A percentile compares a stretch with the other conserved stretches of the same genome.
Evolutionary conservation across 2,113 vertebrate species (phyloP).

Genomic region (Oreochromis tanganicae): DNA sequence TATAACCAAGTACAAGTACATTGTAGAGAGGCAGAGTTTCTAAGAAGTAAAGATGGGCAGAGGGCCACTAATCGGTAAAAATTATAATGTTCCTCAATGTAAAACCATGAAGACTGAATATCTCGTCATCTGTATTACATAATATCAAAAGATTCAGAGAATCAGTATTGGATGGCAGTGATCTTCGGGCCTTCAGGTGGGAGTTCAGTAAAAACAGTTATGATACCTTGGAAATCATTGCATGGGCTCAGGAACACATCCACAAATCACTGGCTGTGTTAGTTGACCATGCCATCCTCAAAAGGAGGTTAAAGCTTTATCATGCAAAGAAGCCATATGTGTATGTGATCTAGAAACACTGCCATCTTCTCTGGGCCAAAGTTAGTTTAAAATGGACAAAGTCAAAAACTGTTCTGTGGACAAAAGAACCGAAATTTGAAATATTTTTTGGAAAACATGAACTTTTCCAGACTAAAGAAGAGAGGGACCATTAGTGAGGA

Average conservation of each 20-base stretch:
- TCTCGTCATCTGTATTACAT: background rate
- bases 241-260: background rate
- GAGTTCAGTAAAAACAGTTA: background rate
- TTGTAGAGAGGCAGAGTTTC: background rate
- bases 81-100: background rate
- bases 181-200: background rate
- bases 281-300: background rate
- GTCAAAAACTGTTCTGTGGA: background rate
- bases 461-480: background rate
- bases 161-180: background rate
- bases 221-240: background rate
- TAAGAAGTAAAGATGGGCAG: background rate
- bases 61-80: background rate
- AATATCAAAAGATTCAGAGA: background rate
- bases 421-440: fast-evolving
- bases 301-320: background rate
- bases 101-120: background rate
- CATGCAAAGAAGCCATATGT: background rate
- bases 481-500: background rate
- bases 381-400: background rate
- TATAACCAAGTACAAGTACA: background rate
- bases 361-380: background rate
- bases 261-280: background rate
- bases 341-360: background rate
- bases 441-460: background rate